Evolutionary conservation across 2,888 invertebrate genomes (phyloP), one percentile per base, ranked within the genome.

Genomic region (Metalampra italica): DNA sequence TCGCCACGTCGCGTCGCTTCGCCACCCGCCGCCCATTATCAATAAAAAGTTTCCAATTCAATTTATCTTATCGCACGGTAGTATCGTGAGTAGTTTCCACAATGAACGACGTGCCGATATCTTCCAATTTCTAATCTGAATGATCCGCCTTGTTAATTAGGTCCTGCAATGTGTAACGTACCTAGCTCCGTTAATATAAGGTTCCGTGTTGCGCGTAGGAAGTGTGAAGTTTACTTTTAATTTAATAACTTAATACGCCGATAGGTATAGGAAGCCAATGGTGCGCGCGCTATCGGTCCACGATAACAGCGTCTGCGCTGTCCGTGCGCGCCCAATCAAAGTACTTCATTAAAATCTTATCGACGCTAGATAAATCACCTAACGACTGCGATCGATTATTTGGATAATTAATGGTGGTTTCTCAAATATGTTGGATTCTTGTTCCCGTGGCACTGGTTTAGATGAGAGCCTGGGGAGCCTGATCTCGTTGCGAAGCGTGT

Each of bases 281-380:
- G 78, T 73, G 82, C 78, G 71, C 76, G 71, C 75, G 78, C 77
- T 87, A 85, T 85, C 86, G 74, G 58, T 55, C 54, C 59, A 61
- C 66, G 87, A 89, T 87, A 86, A 85, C 78, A 63, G 58, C 74
- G 78, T 77, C 79, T 71, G 60, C 57, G 70, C 75, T 76, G 82
- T 82, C 80, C 78, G 65, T 81, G 86, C 73, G 81, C 80, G 72
- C 85, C 86, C 87, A 88, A 88, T 88, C 88, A 88, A 84, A 87
- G 88, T 87, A 87, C 89, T 88, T 89, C 88, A 89, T 89, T 89
- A 89, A 89, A 88, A 86, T 85, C 85, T 89, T 89, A 89, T 89
- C 89, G 83, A 75, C 78, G 75, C 79, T 82, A 88, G 88, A 89
- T 89, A 89, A 89, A 89, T 89, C 88, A 89, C 87, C 71, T 79